A percentile compares a stretch with the other conserved stretches of the same genome.
Conservation (phyloP, 2,888 invertebrate genomes). For the Xylophagus ater region DNA sequence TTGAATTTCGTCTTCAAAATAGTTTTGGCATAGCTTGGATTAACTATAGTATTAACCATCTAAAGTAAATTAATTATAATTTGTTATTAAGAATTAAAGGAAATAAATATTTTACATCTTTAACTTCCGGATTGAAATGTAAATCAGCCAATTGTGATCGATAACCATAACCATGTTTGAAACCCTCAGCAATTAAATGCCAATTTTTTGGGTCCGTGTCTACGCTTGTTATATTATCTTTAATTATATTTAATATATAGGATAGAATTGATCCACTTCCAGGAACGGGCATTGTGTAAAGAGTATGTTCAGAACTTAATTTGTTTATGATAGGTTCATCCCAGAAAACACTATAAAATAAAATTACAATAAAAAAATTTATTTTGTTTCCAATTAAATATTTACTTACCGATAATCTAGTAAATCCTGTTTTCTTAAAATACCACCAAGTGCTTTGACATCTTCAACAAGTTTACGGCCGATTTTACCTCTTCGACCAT, state of each 20-base stretch:
- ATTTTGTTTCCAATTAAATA: no score
- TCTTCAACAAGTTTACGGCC: background rate
- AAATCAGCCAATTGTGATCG: slow-evolving; percentile 70
- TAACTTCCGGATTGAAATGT: no score
- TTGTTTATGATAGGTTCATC: no score
- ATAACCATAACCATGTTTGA: slow-evolving; percentile 77
- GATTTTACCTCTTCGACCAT: slow-evolving; percentile 3
- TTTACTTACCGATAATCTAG: background rate
- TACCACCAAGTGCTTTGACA: slow-evolving; percentile 1
- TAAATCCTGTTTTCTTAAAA: background rate
- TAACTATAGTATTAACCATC: slow-evolving; percentile 52
- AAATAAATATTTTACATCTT: background rate
- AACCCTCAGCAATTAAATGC: slow-evolving; percentile 71
- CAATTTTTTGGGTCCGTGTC: no score
- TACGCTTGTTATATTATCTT: no score
- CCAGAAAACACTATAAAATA: no score
- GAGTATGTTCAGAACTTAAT: no score
- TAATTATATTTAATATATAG: slow-evolving; percentile 66
- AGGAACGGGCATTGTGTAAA: slow-evolving; percentile 65
- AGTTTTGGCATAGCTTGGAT: slow-evolving; percentile 44
- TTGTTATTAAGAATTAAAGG: background rate
- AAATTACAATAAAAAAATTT: no score
- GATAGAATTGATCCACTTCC: slow-evolving; percentile 65
- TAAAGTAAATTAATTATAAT: no score
- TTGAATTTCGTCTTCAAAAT: slow-evolving; percentile 46